phyloP scores from a whole-genome alignment of 2,113 vertebrate genomes.

The Aviceda subcristata region DNA sequence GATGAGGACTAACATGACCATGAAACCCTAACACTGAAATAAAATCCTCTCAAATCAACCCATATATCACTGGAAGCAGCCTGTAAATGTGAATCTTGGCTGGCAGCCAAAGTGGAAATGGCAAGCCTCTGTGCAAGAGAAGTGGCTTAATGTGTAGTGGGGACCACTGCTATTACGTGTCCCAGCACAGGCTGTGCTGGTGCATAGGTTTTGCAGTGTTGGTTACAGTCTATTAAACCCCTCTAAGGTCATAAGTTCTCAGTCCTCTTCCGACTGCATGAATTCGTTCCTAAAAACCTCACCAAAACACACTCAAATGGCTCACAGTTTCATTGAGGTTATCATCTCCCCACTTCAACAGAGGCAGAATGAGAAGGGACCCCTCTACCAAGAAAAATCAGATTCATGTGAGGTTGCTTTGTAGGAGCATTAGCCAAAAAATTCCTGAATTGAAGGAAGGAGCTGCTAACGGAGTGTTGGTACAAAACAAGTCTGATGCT shows the following conservation, averaged over 20 bases:
- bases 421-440: neutral
- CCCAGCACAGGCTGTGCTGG: conserved; percentile 8
- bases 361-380: neutral
- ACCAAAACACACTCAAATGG: neutral
- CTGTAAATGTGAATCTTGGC: conserved; percentile 28
- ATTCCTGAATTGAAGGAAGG: neutral
- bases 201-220: neutral
- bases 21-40: neutral
- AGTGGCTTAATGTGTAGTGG: neutral
- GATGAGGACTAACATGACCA: neutral
- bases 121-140: neutral
- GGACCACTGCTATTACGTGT: neutral
- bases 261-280: neutral
- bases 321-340: neutral
- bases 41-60: neutral
- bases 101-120: conserved; percentile 1
- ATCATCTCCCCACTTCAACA: neutral
- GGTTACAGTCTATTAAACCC: conserved; percentile 37
- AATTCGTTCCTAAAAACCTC: neutral
- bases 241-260: neutral
- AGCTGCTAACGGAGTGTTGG: neutral
- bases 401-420: neutral
- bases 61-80: neutral
- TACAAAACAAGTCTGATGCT: neutral
- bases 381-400: neutral